Percentiles rank a stretch among this genome's conserved stretches.
Conservation (phyloP, 2,888 invertebrate species). For the Tanypteryx hageni region DNA sequence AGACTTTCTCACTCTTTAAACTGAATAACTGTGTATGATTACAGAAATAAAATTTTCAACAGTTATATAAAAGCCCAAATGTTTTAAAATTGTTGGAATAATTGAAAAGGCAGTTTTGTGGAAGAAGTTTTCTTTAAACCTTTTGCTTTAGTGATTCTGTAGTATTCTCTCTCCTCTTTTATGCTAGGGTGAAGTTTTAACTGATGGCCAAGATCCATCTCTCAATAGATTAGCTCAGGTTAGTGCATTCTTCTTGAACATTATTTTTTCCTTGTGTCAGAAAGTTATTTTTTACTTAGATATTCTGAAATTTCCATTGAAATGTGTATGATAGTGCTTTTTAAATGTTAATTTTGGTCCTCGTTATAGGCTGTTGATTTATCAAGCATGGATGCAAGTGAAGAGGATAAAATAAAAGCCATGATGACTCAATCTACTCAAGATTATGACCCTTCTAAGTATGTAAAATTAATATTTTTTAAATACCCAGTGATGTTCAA, state of each 20-base stretch:
- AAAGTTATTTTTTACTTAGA: background rate
- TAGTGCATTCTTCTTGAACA: constrained; percentile 5
- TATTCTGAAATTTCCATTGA: constrained; percentile 67
- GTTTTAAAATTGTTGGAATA: background rate
- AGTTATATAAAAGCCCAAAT: background rate
- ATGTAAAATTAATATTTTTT: constrained; percentile 74
- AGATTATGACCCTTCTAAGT: constrained; percentile 98
- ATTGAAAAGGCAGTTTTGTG: background rate
- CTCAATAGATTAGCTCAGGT: constrained; percentile 67
- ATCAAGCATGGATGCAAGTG: constrained; percentile 92
- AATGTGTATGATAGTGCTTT: background rate
- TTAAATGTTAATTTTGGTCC: background rate
- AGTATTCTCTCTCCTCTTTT: constrained; percentile 36
- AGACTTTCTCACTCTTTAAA: background rate
- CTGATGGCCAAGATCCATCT: constrained; percentile 68
- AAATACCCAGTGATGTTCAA: background rate
- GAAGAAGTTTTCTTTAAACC: background rate
- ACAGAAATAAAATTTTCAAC: background rate
- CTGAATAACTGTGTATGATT: too few species aligned
- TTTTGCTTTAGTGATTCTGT: constrained; percentile 44
- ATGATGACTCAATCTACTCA: constrained; percentile 98
- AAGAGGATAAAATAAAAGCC: constrained; percentile 97
- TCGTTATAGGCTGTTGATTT: constrained; percentile 84
- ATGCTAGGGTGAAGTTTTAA: constrained; percentile 65
- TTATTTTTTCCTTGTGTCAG: background rate